Percentiles rank a stretch among this genome's conserved stretches.
Conservation (phyloP, 2,888 invertebrate genomes). For the Chouioia cunea region DNA sequence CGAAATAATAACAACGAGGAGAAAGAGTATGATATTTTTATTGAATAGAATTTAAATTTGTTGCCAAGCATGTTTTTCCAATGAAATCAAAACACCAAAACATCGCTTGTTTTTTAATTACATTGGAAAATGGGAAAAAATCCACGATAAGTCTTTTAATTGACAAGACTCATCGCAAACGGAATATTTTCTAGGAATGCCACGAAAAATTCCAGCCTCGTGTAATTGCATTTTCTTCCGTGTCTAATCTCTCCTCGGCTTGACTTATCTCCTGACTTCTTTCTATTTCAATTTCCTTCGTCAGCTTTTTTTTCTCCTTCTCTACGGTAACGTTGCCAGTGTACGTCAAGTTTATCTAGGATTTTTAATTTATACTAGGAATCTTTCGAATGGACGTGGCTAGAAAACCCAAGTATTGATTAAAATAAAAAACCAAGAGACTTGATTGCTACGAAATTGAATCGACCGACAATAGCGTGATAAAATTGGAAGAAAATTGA, state of each 20-base stretch:
- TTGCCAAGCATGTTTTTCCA: too few relatives aligned
- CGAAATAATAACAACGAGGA: too few relatives aligned
- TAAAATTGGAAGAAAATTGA: conserved; percentile 40
- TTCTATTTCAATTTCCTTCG: conserved; percentile 25
- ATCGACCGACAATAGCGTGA: conserved; percentile 36
- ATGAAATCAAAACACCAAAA: too few relatives aligned
- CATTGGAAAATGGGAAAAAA: background rate
- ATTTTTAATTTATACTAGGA: too few relatives aligned
- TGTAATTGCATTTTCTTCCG: conserved; percentile 19
- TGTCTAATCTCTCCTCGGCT: conserved; percentile 8
- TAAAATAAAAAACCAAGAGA: too few relatives aligned
- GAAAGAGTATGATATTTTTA: too few relatives aligned
- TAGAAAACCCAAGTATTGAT: too few relatives aligned
- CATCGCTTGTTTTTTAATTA: too few relatives aligned
- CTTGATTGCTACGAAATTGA: conserved; percentile 21
- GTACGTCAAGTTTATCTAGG: too few relatives aligned
- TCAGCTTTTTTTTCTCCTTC: conserved; percentile 5
- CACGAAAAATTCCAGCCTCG: conserved; percentile 15
- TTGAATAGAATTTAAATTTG: too few relatives aligned
- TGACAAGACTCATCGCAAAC: conserved; percentile 4
- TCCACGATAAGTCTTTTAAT: conserved; percentile 10
- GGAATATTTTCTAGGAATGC: conserved; percentile 9
- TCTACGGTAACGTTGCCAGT: background rate
- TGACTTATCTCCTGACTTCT: conserved; percentile 23
- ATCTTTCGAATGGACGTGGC: too few relatives aligned